These are phyloP conservation scores for Gastrophysa polygoni DNA, from an alignment of 2,888 invertebrate genomes.

Conservation along the genomic window DNA sequence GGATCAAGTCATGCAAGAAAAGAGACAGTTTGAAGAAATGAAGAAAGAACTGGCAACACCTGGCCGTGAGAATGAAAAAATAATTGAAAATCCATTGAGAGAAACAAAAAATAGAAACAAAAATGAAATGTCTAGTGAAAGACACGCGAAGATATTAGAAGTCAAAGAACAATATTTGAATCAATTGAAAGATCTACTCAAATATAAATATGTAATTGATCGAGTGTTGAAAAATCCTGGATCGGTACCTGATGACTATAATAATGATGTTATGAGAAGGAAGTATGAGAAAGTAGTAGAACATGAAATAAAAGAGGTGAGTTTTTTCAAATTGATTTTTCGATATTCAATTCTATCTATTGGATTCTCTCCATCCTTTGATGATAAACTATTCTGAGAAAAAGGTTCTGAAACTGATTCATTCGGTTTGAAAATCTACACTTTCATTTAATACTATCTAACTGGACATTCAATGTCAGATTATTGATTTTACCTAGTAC, in stretches of 20 bases:
- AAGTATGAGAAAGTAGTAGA: constrained; percentile 31
- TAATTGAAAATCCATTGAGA: neutral
- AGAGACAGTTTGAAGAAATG: constrained; percentile 37
- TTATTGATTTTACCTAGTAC: too few relatives aligned
- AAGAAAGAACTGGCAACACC: neutral
- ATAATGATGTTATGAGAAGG: constrained; percentile 25
- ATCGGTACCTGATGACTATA: constrained; percentile 15
- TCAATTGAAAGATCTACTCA: constrained; percentile 47
- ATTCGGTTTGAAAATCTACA: too few relatives aligned
- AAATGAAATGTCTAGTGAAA: neutral
- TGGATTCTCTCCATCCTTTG: too few relatives aligned
- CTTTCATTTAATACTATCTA: too few relatives aligned
- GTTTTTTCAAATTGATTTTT: neutral
- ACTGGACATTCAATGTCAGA: too few relatives aligned
- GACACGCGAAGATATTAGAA: constrained; percentile 24
- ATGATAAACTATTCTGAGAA: too few relatives aligned
- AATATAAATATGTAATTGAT: constrained; percentile 45
- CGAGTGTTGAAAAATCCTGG: constrained; percentile 20
- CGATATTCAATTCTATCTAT: neutral
- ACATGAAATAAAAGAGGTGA: constrained; percentile 40
- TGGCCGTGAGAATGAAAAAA: neutral
- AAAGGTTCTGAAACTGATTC: too few relatives aligned
- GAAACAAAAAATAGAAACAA: neutral
- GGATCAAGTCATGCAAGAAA: constrained; percentile 35
- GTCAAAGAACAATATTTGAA: constrained; percentile 43